phyloP scores from a whole-genome alignment of 2,113 vertebrate species.

The Silurus asotus region DNA sequence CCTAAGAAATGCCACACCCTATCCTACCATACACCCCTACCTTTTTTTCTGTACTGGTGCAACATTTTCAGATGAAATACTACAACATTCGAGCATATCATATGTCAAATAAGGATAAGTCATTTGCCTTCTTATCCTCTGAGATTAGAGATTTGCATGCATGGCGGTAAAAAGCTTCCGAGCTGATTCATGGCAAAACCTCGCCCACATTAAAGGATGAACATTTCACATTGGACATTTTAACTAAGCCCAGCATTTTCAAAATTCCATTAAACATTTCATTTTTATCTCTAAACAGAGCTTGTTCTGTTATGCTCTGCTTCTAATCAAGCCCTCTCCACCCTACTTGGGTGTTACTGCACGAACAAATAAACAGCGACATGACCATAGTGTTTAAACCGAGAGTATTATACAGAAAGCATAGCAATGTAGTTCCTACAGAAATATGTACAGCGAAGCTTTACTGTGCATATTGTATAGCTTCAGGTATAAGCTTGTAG shows the following conservation, averaged over 20 bases:
- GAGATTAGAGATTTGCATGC: background rate
- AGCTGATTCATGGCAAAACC: constrained; percentile 22
- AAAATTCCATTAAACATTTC: background rate
- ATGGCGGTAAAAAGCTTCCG: background rate
- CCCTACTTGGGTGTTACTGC: background rate
- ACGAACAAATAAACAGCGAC: background rate
- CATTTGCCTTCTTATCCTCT: constrained; percentile 2
- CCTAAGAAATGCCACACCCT: background rate
- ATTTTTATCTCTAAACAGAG: background rate
- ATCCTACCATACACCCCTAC: too few relatives aligned
- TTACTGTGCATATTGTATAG: background rate
- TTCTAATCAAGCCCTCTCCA: background rate
- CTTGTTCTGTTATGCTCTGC: background rate
- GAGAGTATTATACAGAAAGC: background rate
- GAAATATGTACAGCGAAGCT: too few relatives aligned
- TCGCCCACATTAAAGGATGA: constrained; percentile 3
- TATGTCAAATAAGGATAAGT: background rate
- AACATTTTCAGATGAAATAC: background rate
- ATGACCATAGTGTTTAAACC: background rate
- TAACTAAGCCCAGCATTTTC: constrained; percentile 7
- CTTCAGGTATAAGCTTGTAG: background rate
- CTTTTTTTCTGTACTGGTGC: background rate
- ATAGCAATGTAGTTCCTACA: background rate
- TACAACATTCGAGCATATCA: background rate
- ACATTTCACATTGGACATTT: background rate